Evolutionary conservation across 1,140 invertebrate genomes (phyloP), one percentile per base, ranked within the genome.

Genomic region (Sinonovacula constricta): DNA sequence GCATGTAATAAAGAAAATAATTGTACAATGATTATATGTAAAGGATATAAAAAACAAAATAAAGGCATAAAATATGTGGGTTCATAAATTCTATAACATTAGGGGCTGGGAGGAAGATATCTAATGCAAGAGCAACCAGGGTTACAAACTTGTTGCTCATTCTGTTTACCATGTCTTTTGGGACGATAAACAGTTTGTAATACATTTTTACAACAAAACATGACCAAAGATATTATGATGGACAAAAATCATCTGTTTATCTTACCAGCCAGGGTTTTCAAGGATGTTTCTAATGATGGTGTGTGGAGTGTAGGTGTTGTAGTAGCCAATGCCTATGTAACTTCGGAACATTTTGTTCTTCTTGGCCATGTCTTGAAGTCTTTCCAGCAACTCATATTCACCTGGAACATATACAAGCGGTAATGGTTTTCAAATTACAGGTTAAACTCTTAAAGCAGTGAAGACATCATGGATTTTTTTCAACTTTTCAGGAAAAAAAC

Each of bases 251-350:
- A 51, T 15, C n/a, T 4, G 14, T 14, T 34, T 2, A 1, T 28
- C 45, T 33, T 93, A 97, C 98, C 98, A 99, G 92, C 98, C 98
- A 67, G 98, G 98, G 93, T 99, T 99, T 93, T 99, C 98, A 87
- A 99, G 98, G 81, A 99, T 96, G 89, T 99, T 99, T 81, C 98
- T 93, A 92, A 97, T 93, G 72, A 99, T 99, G 0, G 97, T 95
- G 81, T 97, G 95, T 0, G 99, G 99, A 12, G 97, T 95, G 86
- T 96, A 95, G 86, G 97, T 99, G 89, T 98, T 99, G 91, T 99
- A 95, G 90, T 99, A 99, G 0, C 99, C 99, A 95, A 99, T 98
- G 0, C 99, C 99, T 68, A 99, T 99, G 88, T 97, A 99, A 5
- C 96, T 96, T 69, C 97, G 93, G 96, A 97, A 99, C 83, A 98